phyloP scores from a whole-genome alignment of 2,888 invertebrate genomes.

The Imbricaverruca yamaguchii region DNA sequence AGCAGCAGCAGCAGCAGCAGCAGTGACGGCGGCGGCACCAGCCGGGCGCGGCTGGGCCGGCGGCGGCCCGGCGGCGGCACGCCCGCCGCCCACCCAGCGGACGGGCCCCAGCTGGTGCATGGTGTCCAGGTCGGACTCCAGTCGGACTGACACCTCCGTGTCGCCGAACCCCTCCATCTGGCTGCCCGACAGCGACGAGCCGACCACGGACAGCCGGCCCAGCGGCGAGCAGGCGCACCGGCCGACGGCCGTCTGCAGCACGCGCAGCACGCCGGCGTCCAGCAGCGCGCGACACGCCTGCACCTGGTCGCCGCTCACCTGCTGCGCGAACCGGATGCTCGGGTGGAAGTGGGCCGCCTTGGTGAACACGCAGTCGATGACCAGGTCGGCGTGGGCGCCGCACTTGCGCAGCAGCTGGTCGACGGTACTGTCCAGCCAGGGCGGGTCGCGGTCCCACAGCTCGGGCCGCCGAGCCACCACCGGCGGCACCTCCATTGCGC shows the following conservation, averaged over 20 bases:
- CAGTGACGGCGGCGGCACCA: too few relatives aligned
- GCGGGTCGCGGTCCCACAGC: too few relatives aligned
- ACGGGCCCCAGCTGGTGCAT: neutral
- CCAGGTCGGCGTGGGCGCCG: neutral
- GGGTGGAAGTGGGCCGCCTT: conserved; percentile 3
- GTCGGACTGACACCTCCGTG: neutral
- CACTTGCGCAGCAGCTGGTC: neutral
- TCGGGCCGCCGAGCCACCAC: too few relatives aligned
- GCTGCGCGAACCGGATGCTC: neutral
- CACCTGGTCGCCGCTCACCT: neutral
- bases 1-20: too few relatives aligned
- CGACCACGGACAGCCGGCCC: neutral
- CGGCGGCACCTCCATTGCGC: too few relatives aligned
- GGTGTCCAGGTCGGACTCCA: neutral
- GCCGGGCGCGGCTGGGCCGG: too few relatives aligned
- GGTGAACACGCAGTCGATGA: neutral
- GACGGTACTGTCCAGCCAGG: neutral
- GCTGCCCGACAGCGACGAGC: neutral
- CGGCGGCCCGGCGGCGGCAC: too few relatives aligned
- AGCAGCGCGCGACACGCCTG: neutral
- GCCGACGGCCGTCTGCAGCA: neutral
- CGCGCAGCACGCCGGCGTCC: neutral
- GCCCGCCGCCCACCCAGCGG: neutral
- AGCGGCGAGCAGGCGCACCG: neutral
- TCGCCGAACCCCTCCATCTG: conserved; percentile 14